These are phyloP conservation scores for Hexactinellida sp. DNA, from an alignment of 37 sponge, comb jelly and placozoan genomes.

Conservation along the genomic window DNA sequence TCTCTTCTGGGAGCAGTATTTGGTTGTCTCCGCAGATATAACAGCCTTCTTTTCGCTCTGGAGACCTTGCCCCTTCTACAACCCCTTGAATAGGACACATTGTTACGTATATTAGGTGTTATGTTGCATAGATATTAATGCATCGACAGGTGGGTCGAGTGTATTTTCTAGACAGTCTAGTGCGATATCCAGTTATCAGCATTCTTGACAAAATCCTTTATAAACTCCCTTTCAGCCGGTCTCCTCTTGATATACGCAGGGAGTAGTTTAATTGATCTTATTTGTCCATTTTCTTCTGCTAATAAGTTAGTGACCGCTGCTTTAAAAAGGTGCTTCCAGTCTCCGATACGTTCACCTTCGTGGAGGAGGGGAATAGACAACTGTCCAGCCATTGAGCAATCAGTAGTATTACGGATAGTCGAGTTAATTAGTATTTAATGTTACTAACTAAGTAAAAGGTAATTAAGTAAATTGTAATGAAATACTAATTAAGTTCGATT, in stretches of 20 bases:
- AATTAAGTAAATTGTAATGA: background rate
- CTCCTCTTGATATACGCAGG: background rate
- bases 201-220: background rate
- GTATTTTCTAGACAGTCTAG: background rate
- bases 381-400: background rate
- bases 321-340: background rate
- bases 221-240: background rate
- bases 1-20: background rate
- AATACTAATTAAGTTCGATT: background rate
- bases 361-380: background rate
- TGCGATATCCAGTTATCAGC: background rate
- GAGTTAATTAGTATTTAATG: background rate
- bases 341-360: background rate
- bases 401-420: background rate
- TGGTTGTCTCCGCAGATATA: background rate
- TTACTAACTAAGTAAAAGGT: background rate
- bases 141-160: background rate
- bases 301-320: too few relatives aligned
- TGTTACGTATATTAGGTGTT: background rate
- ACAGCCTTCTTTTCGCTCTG: background rate
- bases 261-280: background rate
- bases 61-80: background rate
- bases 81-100: background rate
- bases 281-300: background rate
- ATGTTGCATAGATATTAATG: background rate